Evolutionary conservation across 2,888 invertebrate genomes (phyloP).

Genomic region (Mechanitis mazaeus): DNA sequence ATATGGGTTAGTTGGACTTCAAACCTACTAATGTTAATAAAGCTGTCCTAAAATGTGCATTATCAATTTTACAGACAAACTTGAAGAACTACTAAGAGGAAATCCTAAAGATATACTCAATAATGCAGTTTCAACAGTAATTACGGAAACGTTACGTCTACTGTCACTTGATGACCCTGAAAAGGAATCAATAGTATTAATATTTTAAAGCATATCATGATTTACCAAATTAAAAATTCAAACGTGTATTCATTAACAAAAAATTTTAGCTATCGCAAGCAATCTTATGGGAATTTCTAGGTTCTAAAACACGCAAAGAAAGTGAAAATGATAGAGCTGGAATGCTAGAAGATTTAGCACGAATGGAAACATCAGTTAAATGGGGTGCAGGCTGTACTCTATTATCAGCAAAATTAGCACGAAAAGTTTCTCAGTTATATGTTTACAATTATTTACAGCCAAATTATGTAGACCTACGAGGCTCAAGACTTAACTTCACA

Average conservation of each 20-base stretch:
- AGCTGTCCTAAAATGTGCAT: constrained; percentile 6
- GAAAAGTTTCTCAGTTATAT: constrained; percentile 67
- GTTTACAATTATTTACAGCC: constrained; percentile 75
- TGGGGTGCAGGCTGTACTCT: constrained; percentile 75
- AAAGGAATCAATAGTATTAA: constrained; percentile 44
- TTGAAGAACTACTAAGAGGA: constrained; percentile 77
- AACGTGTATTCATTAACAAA: background rate
- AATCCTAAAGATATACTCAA: constrained; percentile 72
- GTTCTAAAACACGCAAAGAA: constrained; percentile 38
- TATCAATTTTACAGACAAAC: constrained; percentile 63
- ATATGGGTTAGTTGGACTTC: constrained; percentile 65
- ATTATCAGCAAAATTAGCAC: constrained; percentile 71
- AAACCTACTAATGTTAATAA: background rate
- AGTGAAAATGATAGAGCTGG: constrained; percentile 48
- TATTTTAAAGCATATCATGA: constrained; percentile 2
- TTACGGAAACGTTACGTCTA: constrained; percentile 75
- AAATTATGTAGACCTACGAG: constrained; percentile 61
- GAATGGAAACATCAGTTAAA: constrained; percentile 77
- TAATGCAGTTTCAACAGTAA: constrained; percentile 74
- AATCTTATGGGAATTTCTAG: constrained; percentile 77
- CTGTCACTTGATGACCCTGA: constrained; percentile 47
- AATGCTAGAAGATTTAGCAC: constrained; percentile 64
- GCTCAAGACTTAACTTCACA: constrained; percentile 66
- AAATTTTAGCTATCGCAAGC: constrained; percentile 57
- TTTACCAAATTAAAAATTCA: background rate